phyloP scores from a whole-genome alignment of 2,797 vertebrate species.

The Oreochromis grahami region DNA sequence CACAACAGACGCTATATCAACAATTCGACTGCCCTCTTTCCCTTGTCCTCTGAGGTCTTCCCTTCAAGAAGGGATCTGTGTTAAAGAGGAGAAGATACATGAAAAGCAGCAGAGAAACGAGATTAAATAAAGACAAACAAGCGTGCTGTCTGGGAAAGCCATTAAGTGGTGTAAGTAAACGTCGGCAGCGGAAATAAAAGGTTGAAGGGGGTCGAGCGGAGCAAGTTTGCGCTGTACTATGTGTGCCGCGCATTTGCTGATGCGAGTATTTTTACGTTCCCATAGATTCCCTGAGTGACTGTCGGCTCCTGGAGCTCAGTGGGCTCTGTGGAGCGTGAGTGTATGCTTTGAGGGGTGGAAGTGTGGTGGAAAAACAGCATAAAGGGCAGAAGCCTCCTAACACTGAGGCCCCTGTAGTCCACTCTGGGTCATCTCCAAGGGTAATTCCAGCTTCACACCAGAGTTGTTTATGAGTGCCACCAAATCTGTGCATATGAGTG shows the following conservation, averaged over 20 bases:
- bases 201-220: constrained; percentile 15
- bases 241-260: constrained; percentile 55
- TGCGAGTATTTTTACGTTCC: constrained; percentile 71
- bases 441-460: constrained; percentile 20
- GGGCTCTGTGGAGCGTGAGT: constrained; percentile 57
- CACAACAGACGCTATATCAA: constrained; percentile 29
- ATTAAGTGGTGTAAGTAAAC: constrained; percentile 55
- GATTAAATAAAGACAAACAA: constrained; percentile 62
- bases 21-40: constrained; percentile 13
- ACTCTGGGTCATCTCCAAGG: neutral
- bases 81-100: constrained; percentile 29
- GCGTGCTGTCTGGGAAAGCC: constrained; percentile 59
- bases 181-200: constrained; percentile 52
- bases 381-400: constrained; percentile 2
- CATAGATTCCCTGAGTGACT: constrained; percentile 65
- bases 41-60: constrained; percentile 15
- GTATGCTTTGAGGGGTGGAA: constrained; percentile 35
- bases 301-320: constrained; percentile 54
- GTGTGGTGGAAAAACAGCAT: constrained; percentile 50
- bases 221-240: constrained; percentile 29
- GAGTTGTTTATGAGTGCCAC: neutral
- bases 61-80: constrained; percentile 18
- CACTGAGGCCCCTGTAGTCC: neutral
- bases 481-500: neutral
- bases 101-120: constrained; percentile 16